Evolutionary conservation across 2,888 invertebrate species (phyloP).

Genomic region (Napeogenes inachia): DNA sequence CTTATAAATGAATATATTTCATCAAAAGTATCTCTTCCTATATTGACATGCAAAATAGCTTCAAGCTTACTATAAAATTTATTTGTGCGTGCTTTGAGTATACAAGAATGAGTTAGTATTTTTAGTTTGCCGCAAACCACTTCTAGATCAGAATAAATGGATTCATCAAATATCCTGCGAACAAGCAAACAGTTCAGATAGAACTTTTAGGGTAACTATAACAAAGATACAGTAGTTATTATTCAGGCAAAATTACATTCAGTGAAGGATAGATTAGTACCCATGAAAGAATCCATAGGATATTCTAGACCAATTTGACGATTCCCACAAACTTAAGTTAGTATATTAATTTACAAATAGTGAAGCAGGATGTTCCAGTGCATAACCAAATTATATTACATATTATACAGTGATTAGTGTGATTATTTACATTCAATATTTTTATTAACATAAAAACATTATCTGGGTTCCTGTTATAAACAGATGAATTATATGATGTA

Average conservation of each 20-base stretch:
- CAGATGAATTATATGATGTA: too few species aligned
- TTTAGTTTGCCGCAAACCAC: conserved; percentile 77
- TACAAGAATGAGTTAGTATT: conserved; percentile 78
- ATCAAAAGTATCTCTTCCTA: conserved; percentile 71
- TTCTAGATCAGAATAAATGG: conserved; percentile 79
- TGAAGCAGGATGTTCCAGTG: too few species aligned
- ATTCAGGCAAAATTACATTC: neutral
- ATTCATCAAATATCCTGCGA: conserved; percentile 79
- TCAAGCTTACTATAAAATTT: conserved; percentile 76
- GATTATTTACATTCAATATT: too few species aligned
- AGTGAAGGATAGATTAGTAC: too few species aligned
- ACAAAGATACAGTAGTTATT: neutral
- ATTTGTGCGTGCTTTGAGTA: conserved; percentile 77
- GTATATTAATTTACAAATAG: too few species aligned
- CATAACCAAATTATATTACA: too few species aligned
- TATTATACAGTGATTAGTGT: too few species aligned
- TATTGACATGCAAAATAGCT: conserved; percentile 71
- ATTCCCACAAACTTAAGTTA: too few species aligned
- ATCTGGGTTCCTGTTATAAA: too few species aligned
- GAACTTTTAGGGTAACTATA: neutral
- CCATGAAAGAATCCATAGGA: too few species aligned
- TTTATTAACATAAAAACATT: too few species aligned
- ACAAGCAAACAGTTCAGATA: conserved; percentile 31
- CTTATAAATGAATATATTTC: conserved; percentile 75
- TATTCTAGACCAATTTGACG: too few species aligned